phyloP scores from a whole-genome alignment of 2,113 vertebrate genomes.

The Heliornis fulica region DNA sequence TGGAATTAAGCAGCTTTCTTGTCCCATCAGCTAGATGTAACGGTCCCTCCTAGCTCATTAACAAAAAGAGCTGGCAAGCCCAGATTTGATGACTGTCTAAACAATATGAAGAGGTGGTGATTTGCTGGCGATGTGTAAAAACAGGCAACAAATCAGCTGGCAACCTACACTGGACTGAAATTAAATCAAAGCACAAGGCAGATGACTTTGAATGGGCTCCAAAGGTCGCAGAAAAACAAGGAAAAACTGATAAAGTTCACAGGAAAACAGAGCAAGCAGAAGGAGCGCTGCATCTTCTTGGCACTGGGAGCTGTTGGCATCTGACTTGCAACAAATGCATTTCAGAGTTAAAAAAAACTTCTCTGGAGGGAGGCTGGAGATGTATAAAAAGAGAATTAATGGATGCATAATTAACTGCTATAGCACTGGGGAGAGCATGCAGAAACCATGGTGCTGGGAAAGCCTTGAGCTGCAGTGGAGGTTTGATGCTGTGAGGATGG shows the following conservation, averaged over 20 bases:
- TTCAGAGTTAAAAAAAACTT: constrained; percentile 18
- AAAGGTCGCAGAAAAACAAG: constrained; percentile 54
- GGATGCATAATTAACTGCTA: background rate
- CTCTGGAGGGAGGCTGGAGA: constrained; percentile 33
- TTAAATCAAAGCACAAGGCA: constrained; percentile 48
- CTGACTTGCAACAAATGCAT: background rate
- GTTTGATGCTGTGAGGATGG: background rate
- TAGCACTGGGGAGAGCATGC: background rate
- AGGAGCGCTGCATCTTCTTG: constrained; percentile 43
- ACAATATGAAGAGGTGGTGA: constrained; percentile 58
- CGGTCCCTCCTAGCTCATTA: constrained; percentile 45
- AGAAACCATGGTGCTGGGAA: background rate
- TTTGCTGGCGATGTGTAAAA: constrained; percentile 54
- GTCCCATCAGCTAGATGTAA: background rate
- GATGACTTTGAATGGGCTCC: constrained; percentile 56
- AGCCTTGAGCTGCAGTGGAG: background rate
- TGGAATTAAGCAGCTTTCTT: constrained; percentile 20
- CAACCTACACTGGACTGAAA: background rate
- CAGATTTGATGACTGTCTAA: constrained; percentile 53
- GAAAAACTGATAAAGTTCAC: constrained; percentile 38
- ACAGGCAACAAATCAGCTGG: constrained; percentile 51
- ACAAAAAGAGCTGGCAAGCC: constrained; percentile 36
- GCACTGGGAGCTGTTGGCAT: constrained; percentile 17
- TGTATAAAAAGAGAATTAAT: background rate
- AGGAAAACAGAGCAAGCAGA: constrained; percentile 36